A percentile compares a stretch with the other conserved stretches of the same genome.
phyloP scores from a whole-genome alignment of 2,797 vertebrate genomes.

The Mastacembelus armatus region DNA sequence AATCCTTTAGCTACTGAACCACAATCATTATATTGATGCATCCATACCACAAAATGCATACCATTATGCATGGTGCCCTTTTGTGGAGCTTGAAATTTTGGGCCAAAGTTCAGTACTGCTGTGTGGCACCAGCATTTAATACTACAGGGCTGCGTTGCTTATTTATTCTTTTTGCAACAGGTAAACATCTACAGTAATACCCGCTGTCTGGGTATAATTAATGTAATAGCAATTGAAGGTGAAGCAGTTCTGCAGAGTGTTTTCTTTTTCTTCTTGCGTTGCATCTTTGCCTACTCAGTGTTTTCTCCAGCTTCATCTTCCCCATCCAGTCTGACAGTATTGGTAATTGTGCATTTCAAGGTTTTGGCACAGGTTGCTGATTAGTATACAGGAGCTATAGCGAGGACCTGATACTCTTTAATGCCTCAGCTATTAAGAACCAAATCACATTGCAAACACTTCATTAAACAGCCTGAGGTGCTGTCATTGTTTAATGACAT shows the following conservation, averaged over 20 bases:
- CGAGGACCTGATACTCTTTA: constrained; percentile 80
- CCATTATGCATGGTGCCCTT: constrained; percentile 54
- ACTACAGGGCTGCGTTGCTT: constrained; percentile 11
- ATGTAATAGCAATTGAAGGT: constrained; percentile 35
- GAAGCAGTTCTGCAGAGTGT: constrained; percentile 20
- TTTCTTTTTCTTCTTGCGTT: not conserved
- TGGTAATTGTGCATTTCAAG: constrained; percentile 75
- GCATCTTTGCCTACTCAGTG: constrained; percentile 61
- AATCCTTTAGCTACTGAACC: constrained; percentile 40
- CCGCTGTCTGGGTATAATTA: constrained; percentile 22
- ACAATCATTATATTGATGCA: constrained; percentile 56
- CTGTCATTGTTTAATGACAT: constrained; percentile 90
- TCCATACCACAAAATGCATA: constrained; percentile 26
- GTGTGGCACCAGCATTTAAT: constrained; percentile 28
- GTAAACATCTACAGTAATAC: constrained; percentile 18
- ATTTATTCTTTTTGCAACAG: constrained; percentile 37
- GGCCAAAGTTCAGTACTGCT: constrained; percentile 31
- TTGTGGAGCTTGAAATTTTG: constrained; percentile 48
- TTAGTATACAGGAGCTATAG: constrained; percentile 82
- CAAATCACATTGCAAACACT: constrained; percentile 88
- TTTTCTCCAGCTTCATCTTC: constrained; percentile 72
- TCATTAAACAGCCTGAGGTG: constrained; percentile 88
- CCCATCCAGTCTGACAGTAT: constrained; percentile 70
- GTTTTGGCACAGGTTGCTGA: constrained; percentile 60
- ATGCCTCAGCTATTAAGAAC: constrained; percentile 83